Percentiles rank a stretch among this genome's conserved stretches.
phyloP scores from a whole-genome alignment of 1,140 invertebrate species.

The Euura saliciscinereae region DNA sequence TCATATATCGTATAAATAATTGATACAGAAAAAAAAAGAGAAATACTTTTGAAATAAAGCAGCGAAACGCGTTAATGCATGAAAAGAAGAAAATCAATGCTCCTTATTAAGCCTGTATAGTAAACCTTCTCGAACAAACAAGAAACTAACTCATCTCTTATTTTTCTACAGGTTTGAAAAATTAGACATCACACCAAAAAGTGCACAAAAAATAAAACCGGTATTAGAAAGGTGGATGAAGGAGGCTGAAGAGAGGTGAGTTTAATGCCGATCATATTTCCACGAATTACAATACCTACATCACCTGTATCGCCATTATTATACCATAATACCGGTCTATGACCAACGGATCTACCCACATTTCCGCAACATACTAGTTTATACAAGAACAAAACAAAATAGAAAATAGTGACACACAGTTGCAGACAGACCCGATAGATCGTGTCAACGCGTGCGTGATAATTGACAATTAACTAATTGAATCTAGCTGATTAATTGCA shows the following conservation, averaged over 20 bases:
- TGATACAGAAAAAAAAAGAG: no score
- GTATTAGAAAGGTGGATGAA: constrained; percentile 98
- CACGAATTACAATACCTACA: constrained; percentile 22
- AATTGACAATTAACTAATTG: constrained; percentile 56
- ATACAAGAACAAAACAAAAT: no score
- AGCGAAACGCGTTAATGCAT: no score
- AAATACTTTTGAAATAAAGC: no score
- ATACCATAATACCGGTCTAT: no score
- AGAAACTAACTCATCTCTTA: constrained; percentile 12
- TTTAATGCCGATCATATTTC: constrained; percentile 33
- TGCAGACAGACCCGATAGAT: constrained; percentile 16
- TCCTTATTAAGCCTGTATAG: no score
- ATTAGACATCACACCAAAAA: constrained; percentile 98
- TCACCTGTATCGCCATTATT: no score
- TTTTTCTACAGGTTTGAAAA: constrained; percentile 93
- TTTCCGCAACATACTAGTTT: no score
- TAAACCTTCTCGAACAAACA: no score
- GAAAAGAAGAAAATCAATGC: no score
- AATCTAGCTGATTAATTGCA: constrained; percentile 53
- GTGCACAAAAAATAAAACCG: constrained; percentile 98
- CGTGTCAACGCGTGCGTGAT: constrained; percentile 42
- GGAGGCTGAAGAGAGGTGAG: constrained; percentile 95
- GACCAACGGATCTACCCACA: no score
- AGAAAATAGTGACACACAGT: no score
- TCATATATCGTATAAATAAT: constrained; percentile 33